Evolutionary conservation across 2,888 invertebrate species (phyloP).

Genomic region (Ptilodon capucinus): DNA sequence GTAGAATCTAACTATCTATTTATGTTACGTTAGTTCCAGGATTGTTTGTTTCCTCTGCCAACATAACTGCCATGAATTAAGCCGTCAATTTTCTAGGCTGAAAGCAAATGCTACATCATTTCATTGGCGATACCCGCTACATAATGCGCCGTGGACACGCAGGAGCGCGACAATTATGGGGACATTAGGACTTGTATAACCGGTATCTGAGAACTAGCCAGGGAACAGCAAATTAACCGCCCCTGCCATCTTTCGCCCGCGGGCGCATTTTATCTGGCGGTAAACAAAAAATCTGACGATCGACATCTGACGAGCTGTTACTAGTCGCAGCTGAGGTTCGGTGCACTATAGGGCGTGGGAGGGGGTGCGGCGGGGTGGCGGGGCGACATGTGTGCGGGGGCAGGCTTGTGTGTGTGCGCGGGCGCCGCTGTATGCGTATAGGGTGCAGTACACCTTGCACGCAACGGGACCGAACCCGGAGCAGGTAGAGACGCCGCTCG

Average conservation of each 20-base stretch:
- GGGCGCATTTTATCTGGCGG: slow-evolving; percentile 42
- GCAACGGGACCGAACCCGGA: slow-evolving; percentile 71
- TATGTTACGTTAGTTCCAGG: neutral
- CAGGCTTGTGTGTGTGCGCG: slow-evolving; percentile 37
- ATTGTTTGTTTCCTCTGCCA: neutral
- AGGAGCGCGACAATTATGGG: neutral
- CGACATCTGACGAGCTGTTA: slow-evolving; percentile 66
- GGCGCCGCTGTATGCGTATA: slow-evolving; percentile 41
- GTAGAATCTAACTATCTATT: neutral
- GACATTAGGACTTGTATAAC: slow-evolving; percentile 10
- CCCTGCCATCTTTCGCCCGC: slow-evolving; percentile 34
- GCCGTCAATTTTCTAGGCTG: neutral
- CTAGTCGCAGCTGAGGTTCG: slow-evolving; percentile 64
- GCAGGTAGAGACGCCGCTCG: slow-evolving; percentile 69
- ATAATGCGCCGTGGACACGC: neutral
- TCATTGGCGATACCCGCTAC: neutral
- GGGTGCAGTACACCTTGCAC: slow-evolving; percentile 75
- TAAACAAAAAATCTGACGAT: slow-evolving; percentile 65
- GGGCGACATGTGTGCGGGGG: slow-evolving; percentile 56
- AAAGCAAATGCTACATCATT: neutral
- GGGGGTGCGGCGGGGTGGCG: slow-evolving; percentile 30
- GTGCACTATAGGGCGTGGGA: slow-evolving; percentile 60
- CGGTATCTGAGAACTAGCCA: slow-evolving; percentile 20
- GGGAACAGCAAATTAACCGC: slow-evolving; percentile 31
- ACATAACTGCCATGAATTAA: neutral